Percentiles rank a stretch among this genome's conserved stretches.
These are phyloP conservation scores for Anhinga anhinga DNA, from an alignment of 2,113 vertebrate species.

Conservation along the genomic window DNA sequence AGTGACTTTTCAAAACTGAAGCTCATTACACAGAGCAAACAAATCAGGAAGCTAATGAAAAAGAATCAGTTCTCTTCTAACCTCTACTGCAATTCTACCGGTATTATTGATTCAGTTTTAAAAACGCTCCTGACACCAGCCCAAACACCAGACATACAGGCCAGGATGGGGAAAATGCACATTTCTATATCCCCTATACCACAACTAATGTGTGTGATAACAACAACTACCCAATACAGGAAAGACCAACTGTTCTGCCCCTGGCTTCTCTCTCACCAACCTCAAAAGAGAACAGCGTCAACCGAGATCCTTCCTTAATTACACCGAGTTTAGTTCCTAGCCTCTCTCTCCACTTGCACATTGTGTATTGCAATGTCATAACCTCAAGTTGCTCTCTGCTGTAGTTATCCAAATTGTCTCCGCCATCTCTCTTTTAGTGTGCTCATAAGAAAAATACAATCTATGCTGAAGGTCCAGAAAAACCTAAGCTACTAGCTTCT, in stretches of 20 bases:
- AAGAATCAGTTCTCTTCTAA: not conserved
- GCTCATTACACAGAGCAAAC: not conserved
- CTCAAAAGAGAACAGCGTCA: not conserved
- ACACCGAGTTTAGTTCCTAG: not conserved
- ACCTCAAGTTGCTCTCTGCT: not conserved
- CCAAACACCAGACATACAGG: rapidly evolving
- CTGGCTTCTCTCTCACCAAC: not conserved
- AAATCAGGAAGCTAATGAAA: not conserved
- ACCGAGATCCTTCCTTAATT: not conserved
- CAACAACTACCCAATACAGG: not conserved
- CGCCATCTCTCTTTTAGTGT: not conserved
- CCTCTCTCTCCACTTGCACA: not conserved
- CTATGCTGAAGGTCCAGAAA: not conserved
- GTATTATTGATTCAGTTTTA: not conserved
- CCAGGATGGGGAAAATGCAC: not conserved
- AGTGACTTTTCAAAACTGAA: not conserved
- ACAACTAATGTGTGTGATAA: not conserved
- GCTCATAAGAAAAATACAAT: not conserved
- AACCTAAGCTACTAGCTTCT: not conserved
- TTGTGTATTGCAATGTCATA: not conserved
- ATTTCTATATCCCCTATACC: not conserved
- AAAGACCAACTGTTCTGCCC: not conserved
- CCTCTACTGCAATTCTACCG: not conserved
- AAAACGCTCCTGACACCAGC: not conserved
- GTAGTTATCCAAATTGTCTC: not conserved